Evolutionary conservation across 2,113 vertebrate species (phyloP), one percentile per base, ranked within the genome.

Genomic region (Cyanocitta stelleri): DNA sequence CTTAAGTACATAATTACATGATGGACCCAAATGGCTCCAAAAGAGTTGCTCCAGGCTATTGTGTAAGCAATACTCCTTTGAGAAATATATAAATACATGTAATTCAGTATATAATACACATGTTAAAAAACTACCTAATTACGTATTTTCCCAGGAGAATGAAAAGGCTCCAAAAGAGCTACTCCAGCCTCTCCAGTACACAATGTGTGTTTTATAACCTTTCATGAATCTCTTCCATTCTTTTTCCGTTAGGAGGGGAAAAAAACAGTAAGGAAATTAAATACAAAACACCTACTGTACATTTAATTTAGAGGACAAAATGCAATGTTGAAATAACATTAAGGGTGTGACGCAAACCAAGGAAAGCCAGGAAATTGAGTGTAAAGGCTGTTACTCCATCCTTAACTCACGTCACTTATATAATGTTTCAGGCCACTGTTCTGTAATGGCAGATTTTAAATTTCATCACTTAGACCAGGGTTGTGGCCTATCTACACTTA

Each of bases 231-330:
- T 96, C 84, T 96, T 94, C 88, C 86, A 95, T 90, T 89, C 80
- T 97, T 96, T 96, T 97, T 97, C 85, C 87, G 49, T 95, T 91
- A 62, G 86, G 89, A 80, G 92, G 58, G 72, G n/a, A 10, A 61
- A 71, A 48, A 90, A 91, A 81, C 22, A 67, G 83, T 66, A 96
- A 97, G 96, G 94, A 98, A 98, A 97, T 97, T 96, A 97, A 97
- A 96, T 74, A 98, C 97, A 98, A 97, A 97, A 97, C 96, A 97
- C 96, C 94, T 97, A 98, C 97, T 98, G 97, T 98, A 97, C 88
- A 78, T 97, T 97, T 97, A 97, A 97, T 97, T 97, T 95, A 94
- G 96, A 97, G 96, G 92, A 89, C 79, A 97, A 97, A 97, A 93
- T 6, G 92, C 92, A 97, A 96, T 96, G 94, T 93, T 98, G 96